phyloP scores from a whole-genome alignment of 2,797 vertebrate species.

The Parotocinclus haroldoi region DNA sequence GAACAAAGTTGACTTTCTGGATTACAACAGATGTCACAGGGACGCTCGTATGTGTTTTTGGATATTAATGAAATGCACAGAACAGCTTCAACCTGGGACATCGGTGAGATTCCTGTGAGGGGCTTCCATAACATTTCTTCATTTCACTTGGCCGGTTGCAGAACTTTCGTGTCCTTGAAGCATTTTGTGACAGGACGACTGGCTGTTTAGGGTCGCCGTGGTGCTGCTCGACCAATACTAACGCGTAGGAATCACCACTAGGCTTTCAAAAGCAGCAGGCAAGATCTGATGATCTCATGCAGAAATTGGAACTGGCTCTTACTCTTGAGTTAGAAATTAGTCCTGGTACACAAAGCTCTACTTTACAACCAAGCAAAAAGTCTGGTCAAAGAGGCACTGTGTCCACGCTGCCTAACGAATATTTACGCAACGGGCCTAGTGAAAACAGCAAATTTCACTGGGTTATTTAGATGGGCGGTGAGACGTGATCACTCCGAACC shows the following conservation, averaged over 20 bases:
- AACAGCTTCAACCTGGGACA: too few relatives aligned
- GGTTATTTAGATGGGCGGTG: slow-evolving; percentile 13
- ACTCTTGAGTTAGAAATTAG: neutral
- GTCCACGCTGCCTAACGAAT: slow-evolving; percentile 43
- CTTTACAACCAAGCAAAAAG: slow-evolving; percentile 13
- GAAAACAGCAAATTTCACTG: slow-evolving; percentile 7
- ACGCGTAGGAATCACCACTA: neutral
- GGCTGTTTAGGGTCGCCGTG: too few relatives aligned
- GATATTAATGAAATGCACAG: too few relatives aligned
- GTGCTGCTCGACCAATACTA: too few relatives aligned
- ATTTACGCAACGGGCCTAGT: slow-evolving; percentile 5
- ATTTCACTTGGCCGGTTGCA: too few relatives aligned
- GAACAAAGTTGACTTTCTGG: too few relatives aligned
- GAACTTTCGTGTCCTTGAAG: too few relatives aligned
- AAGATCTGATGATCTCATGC: neutral
- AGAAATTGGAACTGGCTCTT: neutral
- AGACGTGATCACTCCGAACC: slow-evolving; percentile 19
- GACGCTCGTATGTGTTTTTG: too few relatives aligned
- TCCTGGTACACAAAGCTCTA: slow-evolving; percentile 11
- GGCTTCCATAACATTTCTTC: too few relatives aligned
- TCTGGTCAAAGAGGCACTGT: slow-evolving; percentile 61
- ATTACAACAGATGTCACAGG: too few relatives aligned
- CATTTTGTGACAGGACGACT: too few relatives aligned
- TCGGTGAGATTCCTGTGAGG: too few relatives aligned
- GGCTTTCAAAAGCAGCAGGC: neutral